Conservation (phyloP, 2,797 vertebrate genomes). For the Spinus pinus region DNA sequence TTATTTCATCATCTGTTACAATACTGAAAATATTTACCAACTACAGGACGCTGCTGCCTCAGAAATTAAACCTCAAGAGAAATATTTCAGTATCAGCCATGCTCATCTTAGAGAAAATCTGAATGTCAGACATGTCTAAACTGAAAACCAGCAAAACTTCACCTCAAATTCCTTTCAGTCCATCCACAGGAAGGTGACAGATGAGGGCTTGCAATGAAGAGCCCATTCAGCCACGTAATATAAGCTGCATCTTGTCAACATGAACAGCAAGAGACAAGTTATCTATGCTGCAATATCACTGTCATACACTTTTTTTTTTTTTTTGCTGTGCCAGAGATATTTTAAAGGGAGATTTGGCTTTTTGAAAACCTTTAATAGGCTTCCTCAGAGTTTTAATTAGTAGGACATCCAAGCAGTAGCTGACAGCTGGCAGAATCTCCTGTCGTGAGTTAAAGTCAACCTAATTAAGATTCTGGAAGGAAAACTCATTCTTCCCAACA, state of each 20-base stretch:
- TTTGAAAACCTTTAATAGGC: slow-evolving; percentile 80
- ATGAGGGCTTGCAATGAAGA: not conserved
- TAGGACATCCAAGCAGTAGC: slow-evolving; percentile 82
- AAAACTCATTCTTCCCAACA: slow-evolving; percentile 82
- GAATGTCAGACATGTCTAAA: not conserved
- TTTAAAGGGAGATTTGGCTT: slow-evolving; percentile 56
- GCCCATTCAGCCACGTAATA: not conserved
- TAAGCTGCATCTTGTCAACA: not conserved
- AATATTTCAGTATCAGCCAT: not conserved
- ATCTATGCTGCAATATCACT: not conserved
- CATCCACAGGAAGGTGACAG: not conserved
- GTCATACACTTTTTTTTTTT: not conserved
- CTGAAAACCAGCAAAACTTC: not conserved
- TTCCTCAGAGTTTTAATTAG: slow-evolving; percentile 91
- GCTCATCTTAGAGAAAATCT: not conserved
- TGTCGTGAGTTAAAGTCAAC: slow-evolving; percentile 87
- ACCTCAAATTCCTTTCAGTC: not conserved
- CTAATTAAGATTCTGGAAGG: slow-evolving; percentile 91
- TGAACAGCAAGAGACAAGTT: slow-evolving; percentile 6
- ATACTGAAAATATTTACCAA: not conserved
- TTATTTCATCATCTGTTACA: not conserved
- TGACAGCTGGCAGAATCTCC: slow-evolving; percentile 89
- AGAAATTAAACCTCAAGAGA: not conserved
- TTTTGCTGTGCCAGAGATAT: not conserved
- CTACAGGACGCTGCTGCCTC: not conserved